phyloP scores from a whole-genome alignment of 2,797 vertebrate genomes.

The Oceanodroma leucorhoa region DNA sequence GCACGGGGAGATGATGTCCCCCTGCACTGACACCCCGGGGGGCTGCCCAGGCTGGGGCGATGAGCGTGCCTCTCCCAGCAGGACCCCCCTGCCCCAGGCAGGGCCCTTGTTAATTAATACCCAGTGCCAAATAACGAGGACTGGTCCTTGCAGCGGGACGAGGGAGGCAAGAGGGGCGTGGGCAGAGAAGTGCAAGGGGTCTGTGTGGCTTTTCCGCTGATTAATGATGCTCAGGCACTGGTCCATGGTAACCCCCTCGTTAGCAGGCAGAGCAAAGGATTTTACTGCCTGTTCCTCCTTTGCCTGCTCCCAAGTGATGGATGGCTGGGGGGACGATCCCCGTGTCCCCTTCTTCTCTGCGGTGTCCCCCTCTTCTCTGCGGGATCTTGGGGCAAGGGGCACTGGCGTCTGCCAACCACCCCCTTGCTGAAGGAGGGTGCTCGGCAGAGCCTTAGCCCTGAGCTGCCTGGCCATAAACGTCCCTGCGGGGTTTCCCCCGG shows the following conservation, averaged over 20 bases:
- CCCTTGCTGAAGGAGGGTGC: not conserved
- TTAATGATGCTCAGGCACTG: slow-evolving; percentile 29
- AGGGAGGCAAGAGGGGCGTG: not conserved
- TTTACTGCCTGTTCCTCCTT: slow-evolving; percentile 15
- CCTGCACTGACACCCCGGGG: not conserved
- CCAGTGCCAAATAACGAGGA: not conserved
- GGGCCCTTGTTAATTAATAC: not conserved
- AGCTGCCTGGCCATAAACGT: not conserved
- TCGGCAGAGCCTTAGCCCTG: fast-evolving
- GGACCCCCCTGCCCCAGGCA: not conserved
- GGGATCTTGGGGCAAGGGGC: not conserved
- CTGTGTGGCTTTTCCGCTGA: not conserved
- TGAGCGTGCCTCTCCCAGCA: not conserved
- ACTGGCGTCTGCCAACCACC: fast-evolving
- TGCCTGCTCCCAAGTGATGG: not conserved
- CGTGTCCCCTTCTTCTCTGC: not conserved
- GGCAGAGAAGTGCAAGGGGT: not conserved
- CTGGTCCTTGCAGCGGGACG: fast-evolving
- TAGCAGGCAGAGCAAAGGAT: slow-evolving; percentile 49
- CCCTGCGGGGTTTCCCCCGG: not conserved
- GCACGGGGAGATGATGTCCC: not conserved
- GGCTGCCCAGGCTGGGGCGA: not conserved
- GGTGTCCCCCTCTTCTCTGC: fast-evolving
- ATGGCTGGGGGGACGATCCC: not conserved
- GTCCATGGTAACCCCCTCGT: slow-evolving; percentile 44